Base-by-base conservation (phyloP, 1,140 invertebrate genomes). In the Euura lappo region DNA sequence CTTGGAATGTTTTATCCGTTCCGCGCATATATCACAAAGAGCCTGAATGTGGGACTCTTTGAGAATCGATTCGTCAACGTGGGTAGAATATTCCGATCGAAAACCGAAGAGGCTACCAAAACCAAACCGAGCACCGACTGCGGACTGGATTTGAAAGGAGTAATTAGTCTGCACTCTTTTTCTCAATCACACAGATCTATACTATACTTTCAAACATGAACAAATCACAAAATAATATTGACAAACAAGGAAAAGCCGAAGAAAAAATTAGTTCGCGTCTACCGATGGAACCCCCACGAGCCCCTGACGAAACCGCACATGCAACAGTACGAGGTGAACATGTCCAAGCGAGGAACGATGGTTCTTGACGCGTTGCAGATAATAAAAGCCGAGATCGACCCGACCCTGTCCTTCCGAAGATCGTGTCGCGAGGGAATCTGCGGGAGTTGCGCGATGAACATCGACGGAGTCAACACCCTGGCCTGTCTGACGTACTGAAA, bases 281-380 rank as follows among this genome's bases (percentile, higher is more conserved):
- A 98, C 84, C 91, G 97, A 86, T 98, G 94, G 94, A 95, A 98
- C 87, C 98, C 98, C 2, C 97, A 99, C 78, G 93, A 95, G 82
- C 92, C 91, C 13, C 89, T 89, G 1, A 90, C 92, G 65, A 93
- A 94, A 80, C 94, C 95, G 1, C 89, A 88, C 69, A 87, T 95
- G 82, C 90, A 96, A 82, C 91, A 89, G 46, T 97, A 93, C 84
- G 90, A 93, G 77, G 86, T 97, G 2, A 94, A 97, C 84, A 85
- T 96, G 4, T 93, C 92, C 65, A 87, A 83, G 44, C 89, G 89
- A 68, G 96, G 96, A 44, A 92, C 93, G 2, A 97, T 97, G 95
- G 90, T 98, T 7, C 86, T 98, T 47, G 96, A 98, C 87, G 94
- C 93, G 11, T 85, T 98, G 45, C 92, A 95, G 64, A 94, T 96